Conservation (phyloP, 2,797 vertebrate species). For the Sylvia borin region DNA sequence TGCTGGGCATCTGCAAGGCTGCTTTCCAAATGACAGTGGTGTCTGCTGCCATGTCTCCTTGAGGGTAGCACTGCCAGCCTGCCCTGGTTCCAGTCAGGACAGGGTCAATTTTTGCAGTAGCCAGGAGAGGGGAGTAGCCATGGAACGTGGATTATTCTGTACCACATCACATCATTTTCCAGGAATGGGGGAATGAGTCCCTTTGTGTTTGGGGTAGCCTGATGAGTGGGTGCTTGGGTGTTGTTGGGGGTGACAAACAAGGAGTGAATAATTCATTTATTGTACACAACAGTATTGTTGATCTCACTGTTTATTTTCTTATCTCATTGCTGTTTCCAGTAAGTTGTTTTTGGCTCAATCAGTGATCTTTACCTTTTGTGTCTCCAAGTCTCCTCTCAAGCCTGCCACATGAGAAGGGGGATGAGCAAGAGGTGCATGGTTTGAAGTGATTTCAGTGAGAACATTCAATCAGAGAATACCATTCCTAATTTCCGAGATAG, state of each 20-base stretch:
- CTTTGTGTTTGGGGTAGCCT: neutral
- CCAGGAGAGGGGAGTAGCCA: rapidly evolving
- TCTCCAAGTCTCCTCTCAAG: neutral
- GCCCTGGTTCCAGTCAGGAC: neutral
- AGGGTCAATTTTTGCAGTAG: neutral
- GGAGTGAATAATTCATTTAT: rapidly evolving
- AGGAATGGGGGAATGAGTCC: neutral
- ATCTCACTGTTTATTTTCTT: neutral
- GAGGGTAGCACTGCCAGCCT: neutral
- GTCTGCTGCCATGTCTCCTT: neutral
- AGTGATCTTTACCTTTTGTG: neutral
- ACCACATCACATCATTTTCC: neutral
- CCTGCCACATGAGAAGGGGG: too few relatives aligned
- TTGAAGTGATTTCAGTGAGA: neutral
- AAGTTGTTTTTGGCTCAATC: neutral
- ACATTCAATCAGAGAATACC: neutral
- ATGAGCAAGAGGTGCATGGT: rapidly evolving
- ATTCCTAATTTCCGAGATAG: neutral
- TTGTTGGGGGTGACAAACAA: neutral
- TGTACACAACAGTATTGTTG: neutral
- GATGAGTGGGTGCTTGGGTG: rapidly evolving
- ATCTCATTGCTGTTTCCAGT: neutral
- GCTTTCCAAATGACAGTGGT: neutral
- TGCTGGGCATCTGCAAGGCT: neutral
- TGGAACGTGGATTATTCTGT: neutral